Evolutionary conservation across 1,140 invertebrate genomes (phyloP).

Genomic region (Mactra quadrangularis): DNA sequence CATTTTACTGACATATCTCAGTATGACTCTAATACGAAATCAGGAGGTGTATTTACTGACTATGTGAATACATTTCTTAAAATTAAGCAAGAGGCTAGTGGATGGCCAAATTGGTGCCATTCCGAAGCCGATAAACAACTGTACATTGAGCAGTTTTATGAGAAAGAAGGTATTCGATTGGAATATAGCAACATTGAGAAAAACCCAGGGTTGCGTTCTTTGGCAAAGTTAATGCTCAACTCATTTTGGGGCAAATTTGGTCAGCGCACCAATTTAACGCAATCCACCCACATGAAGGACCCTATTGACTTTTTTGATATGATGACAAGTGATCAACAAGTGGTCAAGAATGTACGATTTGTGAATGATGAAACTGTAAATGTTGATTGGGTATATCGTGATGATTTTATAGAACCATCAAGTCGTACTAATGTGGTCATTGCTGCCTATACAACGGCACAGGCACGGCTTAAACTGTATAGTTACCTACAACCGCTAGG

Average conservation of each 20-base stretch:
- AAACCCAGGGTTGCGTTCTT: slow-evolving; percentile 75
- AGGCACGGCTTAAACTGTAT: slow-evolving; percentile 82
- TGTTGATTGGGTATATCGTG: slow-evolving; percentile 10
- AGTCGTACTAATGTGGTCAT: slow-evolving; percentile 77
- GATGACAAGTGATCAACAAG: slow-evolving; percentile 60
- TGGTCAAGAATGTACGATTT: slow-evolving; percentile 29
- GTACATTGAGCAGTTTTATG: slow-evolving; percentile 77
- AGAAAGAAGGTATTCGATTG: slow-evolving; percentile 78
- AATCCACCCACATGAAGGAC: slow-evolving; percentile 69
- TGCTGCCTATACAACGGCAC: slow-evolving; percentile 80
- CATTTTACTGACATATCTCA: slow-evolving; percentile 7
- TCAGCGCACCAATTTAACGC: too few relatives aligned
- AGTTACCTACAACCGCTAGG: slow-evolving; percentile 75
- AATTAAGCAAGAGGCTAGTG: slow-evolving; percentile 63
- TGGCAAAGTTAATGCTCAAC: too few relatives aligned
- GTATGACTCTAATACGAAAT: slow-evolving; percentile 61
- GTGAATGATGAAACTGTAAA: slow-evolving; percentile 36
- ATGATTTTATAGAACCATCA: slow-evolving; percentile 4
- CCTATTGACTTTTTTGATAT: slow-evolving; percentile 69
- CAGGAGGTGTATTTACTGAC: slow-evolving; percentile 59
- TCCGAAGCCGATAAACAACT: slow-evolving; percentile 44
- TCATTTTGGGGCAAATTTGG: too few relatives aligned
- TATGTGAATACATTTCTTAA: slow-evolving; percentile 67
- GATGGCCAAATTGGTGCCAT: slow-evolving; percentile 52
- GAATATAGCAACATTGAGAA: slow-evolving; percentile 75